Evolutionary conservation across 2,888 invertebrate species (phyloP).

Genomic region (Oxytorus armatus): DNA sequence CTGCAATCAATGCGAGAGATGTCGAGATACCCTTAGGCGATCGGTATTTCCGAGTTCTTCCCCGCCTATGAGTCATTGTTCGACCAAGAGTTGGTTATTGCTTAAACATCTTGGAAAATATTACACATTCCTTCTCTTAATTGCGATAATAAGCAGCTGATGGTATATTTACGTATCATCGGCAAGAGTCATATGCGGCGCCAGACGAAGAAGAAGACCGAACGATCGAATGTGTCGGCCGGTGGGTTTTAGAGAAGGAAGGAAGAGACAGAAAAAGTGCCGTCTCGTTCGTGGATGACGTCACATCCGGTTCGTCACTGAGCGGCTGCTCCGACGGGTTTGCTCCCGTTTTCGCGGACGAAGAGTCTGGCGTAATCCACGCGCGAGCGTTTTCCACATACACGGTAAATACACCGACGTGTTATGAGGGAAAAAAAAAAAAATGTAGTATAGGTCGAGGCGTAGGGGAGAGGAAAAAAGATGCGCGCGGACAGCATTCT

Average conservation of each 20-base stretch:
- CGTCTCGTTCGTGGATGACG: constrained; percentile 73
- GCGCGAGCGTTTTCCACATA: constrained; percentile 35
- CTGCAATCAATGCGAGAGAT: too few relatives aligned
- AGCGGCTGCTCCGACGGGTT: constrained; percentile 57
- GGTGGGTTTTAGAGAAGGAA: constrained; percentile 19
- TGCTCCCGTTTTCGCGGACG: constrained; percentile 67
- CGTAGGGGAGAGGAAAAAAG: constrained; percentile 7
- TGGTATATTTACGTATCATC: too few relatives aligned
- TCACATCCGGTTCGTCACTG: constrained; percentile 76
- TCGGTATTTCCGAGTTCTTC: too few relatives aligned
- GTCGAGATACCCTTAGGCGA: too few relatives aligned
- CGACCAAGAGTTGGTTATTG: too few relatives aligned
- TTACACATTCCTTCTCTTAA: too few relatives aligned
- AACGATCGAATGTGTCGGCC: background rate
- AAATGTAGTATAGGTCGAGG: background rate
- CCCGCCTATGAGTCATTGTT: too few relatives aligned
- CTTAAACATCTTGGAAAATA: too few relatives aligned
- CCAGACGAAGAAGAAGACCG: constrained; percentile 8
- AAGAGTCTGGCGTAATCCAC: constrained; percentile 52
- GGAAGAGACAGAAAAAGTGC: constrained; percentile 57
- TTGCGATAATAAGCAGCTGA: too few relatives aligned
- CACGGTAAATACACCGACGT: constrained; percentile 10
- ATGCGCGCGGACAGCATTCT: constrained; percentile 44
- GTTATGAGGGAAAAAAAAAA: constrained; percentile 28
- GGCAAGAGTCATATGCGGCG: background rate